Evolutionary conservation across 2,113 vertebrate genomes (phyloP).

Genomic region (Axis porcinus): DNA sequence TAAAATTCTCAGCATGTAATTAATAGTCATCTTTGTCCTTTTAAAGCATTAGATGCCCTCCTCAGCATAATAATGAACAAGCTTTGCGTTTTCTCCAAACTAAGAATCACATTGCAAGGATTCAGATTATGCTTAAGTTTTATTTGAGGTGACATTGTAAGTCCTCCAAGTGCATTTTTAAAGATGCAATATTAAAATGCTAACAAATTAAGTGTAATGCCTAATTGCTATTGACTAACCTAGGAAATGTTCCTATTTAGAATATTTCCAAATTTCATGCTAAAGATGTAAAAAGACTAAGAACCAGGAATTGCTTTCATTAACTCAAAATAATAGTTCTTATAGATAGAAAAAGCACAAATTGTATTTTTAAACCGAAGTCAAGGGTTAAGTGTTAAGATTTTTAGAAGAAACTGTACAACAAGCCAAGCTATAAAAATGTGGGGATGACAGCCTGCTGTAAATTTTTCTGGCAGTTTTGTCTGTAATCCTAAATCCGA

Average conservation of each 20-base stretch:
- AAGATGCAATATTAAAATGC: background rate
- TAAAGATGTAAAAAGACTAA: background rate
- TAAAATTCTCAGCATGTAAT: slow-evolving; percentile 17
- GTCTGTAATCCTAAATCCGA: slow-evolving; percentile 79
- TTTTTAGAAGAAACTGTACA: slow-evolving; percentile 75
- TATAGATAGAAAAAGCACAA: slow-evolving; percentile 42
- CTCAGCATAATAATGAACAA: slow-evolving; percentile 8
- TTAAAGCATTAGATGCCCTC: slow-evolving; percentile 23
- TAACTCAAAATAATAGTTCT: slow-evolving; percentile 38
- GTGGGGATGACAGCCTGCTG: slow-evolving; percentile 30
- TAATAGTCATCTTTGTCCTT: slow-evolving; percentile 48
- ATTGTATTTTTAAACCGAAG: slow-evolving; percentile 78
- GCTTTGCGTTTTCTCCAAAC: slow-evolving; percentile 41
- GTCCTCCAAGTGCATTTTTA: slow-evolving; percentile 11
- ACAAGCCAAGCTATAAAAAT: slow-evolving; percentile 74
- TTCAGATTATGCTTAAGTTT: background rate
- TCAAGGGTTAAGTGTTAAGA: slow-evolving; percentile 73
- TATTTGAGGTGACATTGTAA: slow-evolving; percentile 12
- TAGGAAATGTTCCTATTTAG: background rate
- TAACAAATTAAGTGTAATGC: background rate
- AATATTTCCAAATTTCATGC: slow-evolving; percentile 5
- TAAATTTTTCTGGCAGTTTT: slow-evolving; percentile 80
- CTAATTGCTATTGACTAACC: background rate
- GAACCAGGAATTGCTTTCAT: background rate
- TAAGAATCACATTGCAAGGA: slow-evolving; percentile 14